A percentile compares a stretch with the other conserved stretches of the same genome.
These are phyloP conservation scores for Pocota personata DNA, from an alignment of 2,888 invertebrate species.

Conservation along the genomic window DNA sequence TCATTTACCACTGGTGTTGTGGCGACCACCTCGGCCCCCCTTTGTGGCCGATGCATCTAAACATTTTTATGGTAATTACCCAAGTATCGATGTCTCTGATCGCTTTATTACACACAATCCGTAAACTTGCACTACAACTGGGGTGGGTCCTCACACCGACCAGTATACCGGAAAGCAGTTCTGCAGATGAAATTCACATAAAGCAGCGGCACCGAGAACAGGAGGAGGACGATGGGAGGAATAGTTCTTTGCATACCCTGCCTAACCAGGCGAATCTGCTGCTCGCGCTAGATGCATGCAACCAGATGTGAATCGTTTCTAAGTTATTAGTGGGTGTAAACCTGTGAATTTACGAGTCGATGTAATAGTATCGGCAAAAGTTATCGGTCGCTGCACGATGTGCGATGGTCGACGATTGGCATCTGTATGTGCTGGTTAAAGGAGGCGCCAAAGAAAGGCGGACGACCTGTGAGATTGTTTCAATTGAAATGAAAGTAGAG, in stretches of 20 bases:
- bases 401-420: slow-evolving; percentile 59
- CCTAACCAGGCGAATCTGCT: slow-evolving; percentile 6
- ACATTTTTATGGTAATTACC: slow-evolving; percentile 73
- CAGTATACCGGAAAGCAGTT: slow-evolving; percentile 41
- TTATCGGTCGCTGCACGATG: slow-evolving; percentile 66
- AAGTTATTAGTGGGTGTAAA: slow-evolving; percentile 74
- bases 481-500: slow-evolving; percentile 28
- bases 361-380: slow-evolving; percentile 63
- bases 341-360: slow-evolving; percentile 72
- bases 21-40: slow-evolving; percentile 62
- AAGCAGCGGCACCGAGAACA: slow-evolving; percentile 6
- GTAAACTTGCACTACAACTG: slow-evolving; percentile 57
- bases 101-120: slow-evolving; percentile 72
- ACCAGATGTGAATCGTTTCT: slow-evolving; percentile 68
- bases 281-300: slow-evolving; percentile 65
- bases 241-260: slow-evolving; percentile 59
- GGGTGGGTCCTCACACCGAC: slow-evolving; percentile 44
- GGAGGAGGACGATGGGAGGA: slow-evolving; percentile 23
- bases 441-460: slow-evolving; percentile 65
- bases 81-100: slow-evolving; percentile 72
- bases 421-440: slow-evolving; percentile 54
- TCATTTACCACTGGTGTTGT: slow-evolving; percentile 36
- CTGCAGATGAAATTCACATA: slow-evolving; percentile 37
- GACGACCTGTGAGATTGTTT: slow-evolving; percentile 54
- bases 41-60: slow-evolving; percentile 71